Conservation (phyloP, 1,140 invertebrate genomes). For the Neodiprion fabricii region DNA sequence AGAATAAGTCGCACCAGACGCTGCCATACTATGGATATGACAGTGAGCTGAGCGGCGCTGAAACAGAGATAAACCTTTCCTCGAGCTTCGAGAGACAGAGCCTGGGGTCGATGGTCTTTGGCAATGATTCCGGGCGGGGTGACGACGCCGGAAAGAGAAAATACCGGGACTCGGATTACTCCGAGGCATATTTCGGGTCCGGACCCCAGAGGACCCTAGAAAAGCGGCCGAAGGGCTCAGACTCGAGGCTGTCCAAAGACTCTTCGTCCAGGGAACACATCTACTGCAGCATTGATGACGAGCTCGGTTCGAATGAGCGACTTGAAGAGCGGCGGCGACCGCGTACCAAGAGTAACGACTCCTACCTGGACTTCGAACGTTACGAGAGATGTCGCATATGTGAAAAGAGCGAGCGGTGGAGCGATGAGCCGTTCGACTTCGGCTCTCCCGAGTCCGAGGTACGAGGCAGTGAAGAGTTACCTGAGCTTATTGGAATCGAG, state of each 20-base stretch:
- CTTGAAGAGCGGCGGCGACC: slow-evolving; percentile 32
- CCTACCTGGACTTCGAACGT: slow-evolving; percentile 41
- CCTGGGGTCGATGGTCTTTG: slow-evolving; percentile 20
- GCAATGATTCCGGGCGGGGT: slow-evolving; percentile 26
- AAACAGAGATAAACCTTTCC: slow-evolving; percentile 42
- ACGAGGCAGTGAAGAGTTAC: slow-evolving; percentile 23
- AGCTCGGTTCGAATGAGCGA: slow-evolving; percentile 30
- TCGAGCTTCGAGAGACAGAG: slow-evolving; percentile 32
- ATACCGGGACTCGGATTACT: slow-evolving; percentile 32
- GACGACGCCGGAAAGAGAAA: slow-evolving; percentile 42
- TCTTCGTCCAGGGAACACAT: slow-evolving; percentile 42
- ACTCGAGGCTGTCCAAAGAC: slow-evolving; percentile 11
- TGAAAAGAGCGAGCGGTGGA: neutral
- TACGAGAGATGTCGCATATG: neutral
- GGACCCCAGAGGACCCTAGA: slow-evolving; percentile 21
- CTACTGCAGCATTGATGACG: slow-evolving; percentile 56
- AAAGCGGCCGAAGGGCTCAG: slow-evolving; percentile 29
- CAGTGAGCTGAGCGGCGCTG: slow-evolving; percentile 46
- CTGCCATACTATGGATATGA: slow-evolving; percentile 51
- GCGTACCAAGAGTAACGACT: slow-evolving; percentile 48
- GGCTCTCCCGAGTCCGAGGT: slow-evolving; percentile 3
- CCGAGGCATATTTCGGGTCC: neutral
- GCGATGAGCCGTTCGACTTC: neutral
- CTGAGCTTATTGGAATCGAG: slow-evolving; percentile 17
- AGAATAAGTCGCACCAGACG: slow-evolving; percentile 31